Base-by-base conservation (phyloP, 2,113 vertebrate genomes). In the Maccullochella peelii region DNA sequence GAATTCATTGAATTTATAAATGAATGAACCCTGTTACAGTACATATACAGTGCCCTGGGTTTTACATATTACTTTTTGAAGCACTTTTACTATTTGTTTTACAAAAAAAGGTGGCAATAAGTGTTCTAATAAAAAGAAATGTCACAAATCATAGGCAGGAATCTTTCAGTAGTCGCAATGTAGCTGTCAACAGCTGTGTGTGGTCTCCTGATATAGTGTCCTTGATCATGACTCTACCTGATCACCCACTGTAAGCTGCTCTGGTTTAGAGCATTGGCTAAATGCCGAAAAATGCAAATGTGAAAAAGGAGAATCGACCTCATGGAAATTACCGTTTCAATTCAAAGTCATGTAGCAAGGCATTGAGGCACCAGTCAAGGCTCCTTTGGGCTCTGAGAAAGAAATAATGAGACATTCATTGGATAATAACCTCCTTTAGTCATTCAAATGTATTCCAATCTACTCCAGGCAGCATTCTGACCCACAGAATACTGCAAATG, bases 371-470 rank as follows among this genome's bases (percentile, higher is more conserved):
- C 33, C 63, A 82, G 73, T 44, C 74, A 77, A 81, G 55, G 73
- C 21, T 71, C 38, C 62, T 73, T 72, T 77, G 73, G 80, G 80
- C 70, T 81, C 70, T 65, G 1, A 76, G 68, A 87, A 72, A 82
- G 71, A 67, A 80, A 72, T 73, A 88, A 86, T 80, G 81, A 86
- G 78, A 89, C 79, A 83, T 70, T 83, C 47, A 83, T 79, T 87
- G 52, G 71, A 80, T 86, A 86, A 92, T 87, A 86, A 88, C 67
- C 79, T 83, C 69, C 69, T 87, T 83, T 85, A 71, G 68, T 88
- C 40, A 86, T 73, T 86, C 50, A 84, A 82, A 88, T 85, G 50
- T 78, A 62, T 88, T 81, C 79, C 40, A 78, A 81, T 80, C 67
- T 75, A 67, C 82, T 88, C 65, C 59, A 80, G 78, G 73, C 76